Evolutionary conservation across 2,888 invertebrate genomes (phyloP).

Genomic region (Oscheius onirici): DNA sequence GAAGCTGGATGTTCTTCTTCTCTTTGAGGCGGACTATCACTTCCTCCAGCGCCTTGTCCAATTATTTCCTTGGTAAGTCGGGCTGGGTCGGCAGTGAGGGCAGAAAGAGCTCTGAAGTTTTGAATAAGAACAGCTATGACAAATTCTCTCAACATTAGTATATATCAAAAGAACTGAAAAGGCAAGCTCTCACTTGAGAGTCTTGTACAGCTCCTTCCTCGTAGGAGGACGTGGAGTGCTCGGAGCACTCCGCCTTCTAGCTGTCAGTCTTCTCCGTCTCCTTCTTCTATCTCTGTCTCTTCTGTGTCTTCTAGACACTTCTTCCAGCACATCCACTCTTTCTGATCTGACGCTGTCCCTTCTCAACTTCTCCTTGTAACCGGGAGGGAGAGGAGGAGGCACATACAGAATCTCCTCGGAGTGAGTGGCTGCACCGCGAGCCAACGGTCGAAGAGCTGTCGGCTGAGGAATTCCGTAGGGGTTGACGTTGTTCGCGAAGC

Average conservation of each 20-base stretch:
- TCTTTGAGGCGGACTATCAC: too few relatives aligned
- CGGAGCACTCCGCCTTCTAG: slow-evolving; percentile 27
- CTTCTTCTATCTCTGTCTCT: background rate
- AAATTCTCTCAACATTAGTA: too few relatives aligned
- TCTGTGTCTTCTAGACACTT: background rate
- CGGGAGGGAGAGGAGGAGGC: slow-evolving; percentile 10
- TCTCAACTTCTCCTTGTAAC: slow-evolving; percentile 1
- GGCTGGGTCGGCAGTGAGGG: slow-evolving; percentile 5
- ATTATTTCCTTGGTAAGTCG: slow-evolving; percentile 4
- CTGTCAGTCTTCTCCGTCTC: slow-evolving; percentile 10
- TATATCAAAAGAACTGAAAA: too few relatives aligned
- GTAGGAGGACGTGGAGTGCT: background rate
- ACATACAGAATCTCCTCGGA: slow-evolving; percentile 15
- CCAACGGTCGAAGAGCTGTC: background rate
- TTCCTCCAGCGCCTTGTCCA: background rate
- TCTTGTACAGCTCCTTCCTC: slow-evolving; percentile 8
- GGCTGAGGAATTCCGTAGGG: slow-evolving; percentile 43
- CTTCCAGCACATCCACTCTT: slow-evolving; percentile 13
- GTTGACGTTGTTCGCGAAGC: slow-evolving; percentile 38
- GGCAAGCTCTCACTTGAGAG: background rate
- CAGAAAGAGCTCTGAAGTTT: slow-evolving; percentile 14
- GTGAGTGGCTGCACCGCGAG: background rate
- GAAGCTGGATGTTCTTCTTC: background rate
- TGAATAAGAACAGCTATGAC: too few relatives aligned
- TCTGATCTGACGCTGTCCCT: background rate